A percentile compares a stretch with the other conserved stretches of the same genome.
These are phyloP conservation scores for Drosophila nigromelanica DNA, from an alignment of 1,140 invertebrate species.

Conservation along the genomic window DNA sequence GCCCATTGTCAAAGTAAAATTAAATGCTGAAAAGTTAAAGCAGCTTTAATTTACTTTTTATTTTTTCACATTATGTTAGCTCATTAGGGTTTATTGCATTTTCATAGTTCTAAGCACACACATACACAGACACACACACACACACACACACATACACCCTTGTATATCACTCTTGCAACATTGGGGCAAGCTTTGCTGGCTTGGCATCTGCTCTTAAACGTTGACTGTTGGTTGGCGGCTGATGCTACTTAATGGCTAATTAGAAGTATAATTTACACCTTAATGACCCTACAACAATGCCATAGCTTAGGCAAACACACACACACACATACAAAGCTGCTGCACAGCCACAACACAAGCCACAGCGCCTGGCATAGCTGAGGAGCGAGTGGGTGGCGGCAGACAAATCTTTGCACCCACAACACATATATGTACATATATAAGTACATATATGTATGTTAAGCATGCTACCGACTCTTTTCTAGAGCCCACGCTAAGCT, in stretches of 20 bases:
- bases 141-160: constrained; percentile 17
- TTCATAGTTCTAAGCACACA: constrained; percentile 46
- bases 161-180: constrained; percentile 12
- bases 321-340: no score
- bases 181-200: constrained; percentile 12
- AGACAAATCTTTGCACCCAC: no score
- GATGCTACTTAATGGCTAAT: constrained; percentile 78
- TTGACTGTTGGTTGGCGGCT: constrained; percentile 31
- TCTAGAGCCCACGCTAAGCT: constrained; percentile 40
- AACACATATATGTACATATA: not conserved
- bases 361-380: constrained; percentile 16
- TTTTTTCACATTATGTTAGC: constrained; percentile 61
- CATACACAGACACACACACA: constrained; percentile 20
- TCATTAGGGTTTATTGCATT: constrained; percentile 76
- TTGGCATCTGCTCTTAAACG: constrained; percentile 54
- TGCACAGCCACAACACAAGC: constrained; percentile 6
- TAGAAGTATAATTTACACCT: constrained; percentile 81
- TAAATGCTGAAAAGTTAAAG: constrained; percentile 20
- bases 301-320: not conserved
- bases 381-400: no score
- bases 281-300: constrained; percentile 76
- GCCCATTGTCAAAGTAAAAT: not conserved
- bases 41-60: constrained; percentile 56
- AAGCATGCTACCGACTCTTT: constrained; percentile 2
- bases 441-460: not conserved